phyloP scores from a whole-genome alignment of 2,888 invertebrate species.

The Eugnorisma glareosa region DNA sequence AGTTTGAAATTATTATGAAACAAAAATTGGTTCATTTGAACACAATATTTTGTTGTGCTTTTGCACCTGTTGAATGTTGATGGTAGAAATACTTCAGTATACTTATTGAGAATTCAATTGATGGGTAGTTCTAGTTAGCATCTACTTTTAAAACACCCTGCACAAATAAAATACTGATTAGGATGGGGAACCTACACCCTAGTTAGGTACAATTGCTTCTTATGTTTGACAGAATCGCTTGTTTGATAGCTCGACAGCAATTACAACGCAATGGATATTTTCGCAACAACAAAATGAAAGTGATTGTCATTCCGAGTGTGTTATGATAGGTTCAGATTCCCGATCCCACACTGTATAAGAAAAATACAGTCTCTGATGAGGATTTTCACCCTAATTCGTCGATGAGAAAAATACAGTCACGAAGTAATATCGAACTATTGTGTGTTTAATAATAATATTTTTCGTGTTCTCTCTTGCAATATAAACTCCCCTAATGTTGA shows the following conservation, averaged over 20 bases:
- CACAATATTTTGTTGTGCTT: neutral
- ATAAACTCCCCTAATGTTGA: conserved; percentile 2
- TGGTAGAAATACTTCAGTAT: neutral
- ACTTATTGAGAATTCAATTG: neutral
- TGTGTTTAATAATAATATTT: conserved; percentile 16
- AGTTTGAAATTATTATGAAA: neutral
- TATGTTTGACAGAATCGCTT: neutral
- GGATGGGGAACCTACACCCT: neutral
- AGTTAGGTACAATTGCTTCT: neutral
- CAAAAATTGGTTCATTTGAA: neutral
- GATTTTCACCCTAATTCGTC: neutral
- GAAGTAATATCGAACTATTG: neutral
- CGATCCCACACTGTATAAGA: neutral
- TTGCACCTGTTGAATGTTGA: neutral
- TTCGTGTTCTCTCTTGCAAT: neutral
- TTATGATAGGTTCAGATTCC: neutral
- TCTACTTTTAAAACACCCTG: neutral
- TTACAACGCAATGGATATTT: neutral
- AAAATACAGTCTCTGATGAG: neutral
- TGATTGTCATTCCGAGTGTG: neutral
- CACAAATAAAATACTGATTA: neutral
- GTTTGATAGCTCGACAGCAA: neutral
- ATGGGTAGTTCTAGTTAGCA: too few relatives aligned
- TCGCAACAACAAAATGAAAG: neutral
- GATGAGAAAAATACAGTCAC: neutral